Percentiles rank a stretch among this genome's conserved stretches.
Evolutionary conservation across 2,888 invertebrate genomes (phyloP).

Genomic region (Cecidostiba fungosa): DNA sequence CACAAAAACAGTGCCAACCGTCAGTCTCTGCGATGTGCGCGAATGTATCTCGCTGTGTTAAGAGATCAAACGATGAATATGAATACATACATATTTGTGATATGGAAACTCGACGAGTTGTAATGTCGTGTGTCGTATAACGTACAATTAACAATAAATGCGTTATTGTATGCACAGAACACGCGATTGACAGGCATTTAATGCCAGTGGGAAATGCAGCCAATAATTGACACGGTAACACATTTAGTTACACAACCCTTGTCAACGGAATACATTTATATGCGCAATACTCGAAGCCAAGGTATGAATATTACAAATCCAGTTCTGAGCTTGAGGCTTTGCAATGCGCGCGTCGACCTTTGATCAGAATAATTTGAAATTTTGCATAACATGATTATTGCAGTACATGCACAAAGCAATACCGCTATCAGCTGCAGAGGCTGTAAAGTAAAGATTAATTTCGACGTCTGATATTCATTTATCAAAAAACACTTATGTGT

Average conservation of each 20-base stretch:
- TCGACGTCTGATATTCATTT: neutral
- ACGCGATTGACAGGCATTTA: neutral
- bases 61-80: no score
- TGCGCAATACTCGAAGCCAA: neutral
- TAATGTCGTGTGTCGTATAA: neutral
- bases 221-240: neutral
- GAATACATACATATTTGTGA: neutral
- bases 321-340: neutral
- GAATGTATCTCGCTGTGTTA: no score
- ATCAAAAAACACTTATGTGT: neutral
- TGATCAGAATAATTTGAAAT: neutral
- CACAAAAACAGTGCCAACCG: neutral
- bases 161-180: neutral
- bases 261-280: neutral
- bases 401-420: neutral
- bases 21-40: neutral
- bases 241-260: conserved; percentile 5
- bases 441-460: neutral
- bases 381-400: neutral
- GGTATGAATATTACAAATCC: conserved; percentile 18
- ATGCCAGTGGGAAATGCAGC: neutral
- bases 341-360: neutral
- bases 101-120: neutral
- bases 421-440: neutral
- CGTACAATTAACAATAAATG: neutral